Base-by-base conservation (phyloP, 2,113 vertebrate genomes). In the Python bivittatus region DNA sequence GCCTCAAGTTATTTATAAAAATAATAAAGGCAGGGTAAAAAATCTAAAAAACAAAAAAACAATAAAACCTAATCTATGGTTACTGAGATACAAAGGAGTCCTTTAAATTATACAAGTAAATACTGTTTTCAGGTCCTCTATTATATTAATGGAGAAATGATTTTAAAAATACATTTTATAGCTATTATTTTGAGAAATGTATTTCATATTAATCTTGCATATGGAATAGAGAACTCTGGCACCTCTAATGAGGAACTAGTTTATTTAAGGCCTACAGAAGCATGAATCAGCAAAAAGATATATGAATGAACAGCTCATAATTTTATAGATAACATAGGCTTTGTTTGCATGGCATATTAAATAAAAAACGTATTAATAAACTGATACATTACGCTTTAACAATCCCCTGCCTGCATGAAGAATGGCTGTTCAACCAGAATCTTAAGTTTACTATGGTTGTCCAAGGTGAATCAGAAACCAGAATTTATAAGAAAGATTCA, bases 151-250 rank as follows among this genome's bases (percentile, higher is more conserved):
- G 15, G 5, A 9, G 33, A n/a, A 85, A 86, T 25, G 12, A 42
- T 61, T 91, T 57, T 53, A 91, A 91, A 84, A n/a, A 64, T 84
- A 33, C 2, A 23, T 29, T 58, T 58, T 42, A 33, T 27, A 25
- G 54, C 4, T 83, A 42, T 90, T 48, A 57, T 7, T 72, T 57
- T n/a, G 38, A 20, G 22, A 86, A 42, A 25, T 53, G 12, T 33
- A 29, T 93, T 87, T 52, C 61, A 93, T 54, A 83, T 52, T 86
- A 79, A 88, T 79, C 9, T 57, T 88, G 48, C 61, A 92, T 33
- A 72, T 1, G 25, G 53, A 42, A 54, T 85, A 61, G 44, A 38
- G 85, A 92, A 57, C 60, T 22, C 17, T 86, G 86, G 52, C 54
- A 68, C 33, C 7, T 68, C 44, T 61, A 33, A 15, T 0, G 23